These are phyloP conservation scores for Bothrops jararaca DNA, from an alignment of 2,113 vertebrate species.

Conservation along the genomic window DNA sequence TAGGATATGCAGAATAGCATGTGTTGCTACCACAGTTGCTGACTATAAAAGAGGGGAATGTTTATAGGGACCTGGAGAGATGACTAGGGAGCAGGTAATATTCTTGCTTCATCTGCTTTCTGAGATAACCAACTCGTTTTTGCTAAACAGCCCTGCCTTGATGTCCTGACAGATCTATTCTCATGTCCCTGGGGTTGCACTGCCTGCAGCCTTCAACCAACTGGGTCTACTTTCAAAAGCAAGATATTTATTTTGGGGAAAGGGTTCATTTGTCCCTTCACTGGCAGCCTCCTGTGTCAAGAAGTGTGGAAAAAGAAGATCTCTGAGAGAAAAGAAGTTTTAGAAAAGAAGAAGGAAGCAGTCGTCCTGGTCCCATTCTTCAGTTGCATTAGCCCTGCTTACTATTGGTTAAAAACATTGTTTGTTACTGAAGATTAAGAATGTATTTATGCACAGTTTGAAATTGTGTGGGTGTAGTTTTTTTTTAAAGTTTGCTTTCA, in stretches of 20 bases:
- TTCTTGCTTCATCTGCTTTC: neutral
- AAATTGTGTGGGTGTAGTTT: neutral
- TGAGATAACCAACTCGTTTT: neutral
- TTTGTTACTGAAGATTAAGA: neutral
- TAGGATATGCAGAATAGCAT: neutral
- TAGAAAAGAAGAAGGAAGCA: neutral
- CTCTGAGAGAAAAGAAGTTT: neutral
- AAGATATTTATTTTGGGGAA: neutral
- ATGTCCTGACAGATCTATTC: neutral
- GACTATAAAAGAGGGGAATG: neutral
- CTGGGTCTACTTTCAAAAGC: neutral
- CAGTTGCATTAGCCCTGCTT: neutral
- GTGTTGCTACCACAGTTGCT: neutral
- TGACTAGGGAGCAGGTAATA: neutral
- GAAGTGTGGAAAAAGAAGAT: neutral
- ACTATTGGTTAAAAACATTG: neutral
- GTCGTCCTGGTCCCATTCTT: neutral
- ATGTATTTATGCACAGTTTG: neutral
- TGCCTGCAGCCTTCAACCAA: neutral
- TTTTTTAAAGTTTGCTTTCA: neutral
- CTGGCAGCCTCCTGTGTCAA: neutral
- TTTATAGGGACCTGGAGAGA: neutral
- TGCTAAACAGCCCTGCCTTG: neutral
- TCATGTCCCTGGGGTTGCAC: neutral
- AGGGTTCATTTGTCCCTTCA: neutral